These are phyloP conservation scores for Crotalus horridus DNA, from an alignment of 2,113 vertebrate species.

Conservation along the genomic window DNA sequence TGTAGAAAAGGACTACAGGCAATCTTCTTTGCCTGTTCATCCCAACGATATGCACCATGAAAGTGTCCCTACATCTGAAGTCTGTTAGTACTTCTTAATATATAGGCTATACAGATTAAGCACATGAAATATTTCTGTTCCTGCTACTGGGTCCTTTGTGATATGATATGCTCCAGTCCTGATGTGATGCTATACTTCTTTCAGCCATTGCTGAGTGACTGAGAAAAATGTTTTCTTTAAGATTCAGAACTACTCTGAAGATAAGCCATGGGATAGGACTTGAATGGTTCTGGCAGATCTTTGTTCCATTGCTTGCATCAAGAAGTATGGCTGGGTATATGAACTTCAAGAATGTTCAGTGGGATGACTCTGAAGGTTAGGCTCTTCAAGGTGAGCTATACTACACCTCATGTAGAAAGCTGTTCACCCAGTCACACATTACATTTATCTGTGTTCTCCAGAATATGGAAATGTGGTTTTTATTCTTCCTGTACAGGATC, in stretches of 20 bases:
- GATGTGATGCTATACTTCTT: not conserved
- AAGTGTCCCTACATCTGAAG: not conserved
- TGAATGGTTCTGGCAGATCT: not conserved
- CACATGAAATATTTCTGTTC: not conserved
- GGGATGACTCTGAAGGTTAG: not conserved
- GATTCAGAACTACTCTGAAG: not conserved
- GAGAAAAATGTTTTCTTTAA: not conserved
- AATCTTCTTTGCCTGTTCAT: conserved; percentile 39
- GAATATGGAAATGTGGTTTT: not conserved
- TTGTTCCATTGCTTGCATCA: not conserved
- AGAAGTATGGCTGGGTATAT: not conserved
- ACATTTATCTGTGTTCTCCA: not conserved
- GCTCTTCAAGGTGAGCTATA: not conserved
- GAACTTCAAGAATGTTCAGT: not conserved
- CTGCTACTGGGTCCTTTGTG: not conserved
- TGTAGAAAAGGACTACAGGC: conserved; percentile 20
- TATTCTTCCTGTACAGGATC: not conserved
- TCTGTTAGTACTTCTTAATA: not conserved
- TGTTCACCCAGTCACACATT: not conserved
- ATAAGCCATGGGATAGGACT: not conserved
- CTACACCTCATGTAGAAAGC: not conserved
- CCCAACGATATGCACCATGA: conserved; percentile 24
- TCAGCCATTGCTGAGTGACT: not conserved
- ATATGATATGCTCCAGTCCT: not conserved
- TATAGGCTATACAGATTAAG: not conserved